A percentile compares a stretch with the other conserved stretches of the same genome.
These are phyloP conservation scores for Pterobdella sp. DNA, from an alignment of 2,888 invertebrate species.

Conservation along the genomic window DNA sequence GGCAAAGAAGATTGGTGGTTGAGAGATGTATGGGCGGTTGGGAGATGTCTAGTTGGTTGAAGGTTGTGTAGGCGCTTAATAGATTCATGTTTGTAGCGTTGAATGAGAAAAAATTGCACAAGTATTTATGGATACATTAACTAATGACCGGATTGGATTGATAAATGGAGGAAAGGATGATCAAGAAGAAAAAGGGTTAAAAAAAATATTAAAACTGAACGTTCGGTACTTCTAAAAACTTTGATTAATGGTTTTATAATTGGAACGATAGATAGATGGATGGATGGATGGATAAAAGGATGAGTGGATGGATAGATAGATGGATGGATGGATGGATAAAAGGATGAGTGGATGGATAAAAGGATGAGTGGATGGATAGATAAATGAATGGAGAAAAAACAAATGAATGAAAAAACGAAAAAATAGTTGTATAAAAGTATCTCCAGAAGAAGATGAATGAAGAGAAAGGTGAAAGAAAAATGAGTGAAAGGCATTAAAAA, in stretches of 20 bases:
- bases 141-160: neutral
- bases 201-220: too few relatives aligned
- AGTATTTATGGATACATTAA: neutral
- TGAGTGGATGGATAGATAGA: neutral
- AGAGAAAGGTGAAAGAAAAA: slow-evolving; percentile 11
- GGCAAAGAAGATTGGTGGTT: too few relatives aligned
- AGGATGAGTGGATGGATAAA: neutral
- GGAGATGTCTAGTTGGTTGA: too few relatives aligned
- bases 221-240: too few relatives aligned
- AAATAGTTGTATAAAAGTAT: neutral
- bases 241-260: neutral
- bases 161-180: neutral
- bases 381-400: neutral
- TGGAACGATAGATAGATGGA: neutral
- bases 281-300: slow-evolving; percentile 4
- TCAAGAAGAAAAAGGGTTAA: neutral
- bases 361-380: neutral
- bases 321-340: neutral
- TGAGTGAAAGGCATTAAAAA: slow-evolving; percentile 16
- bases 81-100: too few relatives aligned
- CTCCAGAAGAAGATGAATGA: neutral
- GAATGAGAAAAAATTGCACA: too few relatives aligned
- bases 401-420: neutral
- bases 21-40: too few relatives aligned
- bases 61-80: too few relatives aligned